Evolutionary conservation across 2,888 invertebrate species (phyloP).

Genomic region (Aradus depressus): DNA sequence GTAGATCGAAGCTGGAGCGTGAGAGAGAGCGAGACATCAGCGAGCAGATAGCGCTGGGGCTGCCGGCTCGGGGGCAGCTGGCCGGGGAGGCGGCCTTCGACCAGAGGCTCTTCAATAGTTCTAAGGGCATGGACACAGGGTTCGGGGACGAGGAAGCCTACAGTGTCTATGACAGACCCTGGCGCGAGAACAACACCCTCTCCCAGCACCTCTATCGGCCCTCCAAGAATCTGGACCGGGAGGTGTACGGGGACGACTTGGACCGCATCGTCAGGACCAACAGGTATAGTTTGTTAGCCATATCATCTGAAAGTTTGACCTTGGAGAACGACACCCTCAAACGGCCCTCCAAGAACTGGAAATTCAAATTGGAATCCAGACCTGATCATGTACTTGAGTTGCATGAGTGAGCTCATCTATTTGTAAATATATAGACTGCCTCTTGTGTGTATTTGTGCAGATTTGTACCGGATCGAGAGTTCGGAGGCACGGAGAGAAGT

Average conservation of each 20-base stretch:
- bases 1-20: conserved; percentile 66
- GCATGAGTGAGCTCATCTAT: too few relatives aligned
- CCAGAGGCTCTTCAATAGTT: conserved; percentile 88
- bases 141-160: conserved; percentile 96
- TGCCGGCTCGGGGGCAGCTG: conserved; percentile 69
- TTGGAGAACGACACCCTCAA: too few relatives aligned
- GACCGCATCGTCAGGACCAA: conserved; percentile 80
- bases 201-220: conserved; percentile 86
- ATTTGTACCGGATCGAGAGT: conserved; percentile 96
- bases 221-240: conserved; percentile 74
- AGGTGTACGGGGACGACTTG: conserved; percentile 80
- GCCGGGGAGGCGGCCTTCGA: conserved; percentile 79
- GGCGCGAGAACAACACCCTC: conserved; percentile 79
- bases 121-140: conserved; percentile 84
- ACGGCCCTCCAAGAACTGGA: too few relatives aligned
- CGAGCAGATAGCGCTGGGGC: conserved; percentile 93
- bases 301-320: background rate
- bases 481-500: conserved; percentile 75
- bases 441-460: conserved; percentile 39
- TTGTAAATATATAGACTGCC: background rate
- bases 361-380: too few relatives aligned
- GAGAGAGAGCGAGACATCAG: conserved; percentile 94
- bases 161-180: conserved; percentile 96
- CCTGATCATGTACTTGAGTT: background rate
- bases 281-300: conserved; percentile 42